These are phyloP conservation scores for Norana najaformis DNA, from an alignment of 2,888 invertebrate species.

Conservation along the genomic window DNA sequence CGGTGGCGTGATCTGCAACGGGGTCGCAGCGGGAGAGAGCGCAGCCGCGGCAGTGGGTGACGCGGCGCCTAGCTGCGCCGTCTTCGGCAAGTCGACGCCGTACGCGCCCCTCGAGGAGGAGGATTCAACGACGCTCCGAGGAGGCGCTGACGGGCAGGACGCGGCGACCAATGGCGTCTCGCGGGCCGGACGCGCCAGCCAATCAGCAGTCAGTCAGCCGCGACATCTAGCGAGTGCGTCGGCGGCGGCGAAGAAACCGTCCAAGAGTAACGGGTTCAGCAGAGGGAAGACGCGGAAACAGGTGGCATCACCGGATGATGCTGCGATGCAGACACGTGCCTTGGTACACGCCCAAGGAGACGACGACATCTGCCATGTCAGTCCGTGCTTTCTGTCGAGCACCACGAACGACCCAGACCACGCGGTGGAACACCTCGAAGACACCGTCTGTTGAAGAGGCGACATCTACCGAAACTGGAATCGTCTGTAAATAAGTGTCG, in stretches of 20 bases:
- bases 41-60: background rate
- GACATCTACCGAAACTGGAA: too few relatives aligned
- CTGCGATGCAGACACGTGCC: slow-evolving; percentile 25
- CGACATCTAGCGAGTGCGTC: background rate
- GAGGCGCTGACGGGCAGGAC: background rate
- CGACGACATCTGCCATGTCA: background rate
- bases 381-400: background rate
- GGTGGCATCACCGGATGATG: background rate
- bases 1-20: background rate
- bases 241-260: background rate
- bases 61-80: background rate
- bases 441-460: background rate
- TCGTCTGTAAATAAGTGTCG: background rate
- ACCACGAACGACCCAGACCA: background rate
- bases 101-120: background rate
- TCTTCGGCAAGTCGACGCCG: background rate
- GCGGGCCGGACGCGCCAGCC: background rate
- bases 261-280: slow-evolving; percentile 15
- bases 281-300: background rate
- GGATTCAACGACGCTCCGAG: background rate
- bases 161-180: slow-evolving; percentile 10
- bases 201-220: background rate
- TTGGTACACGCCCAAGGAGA: slow-evolving; percentile 16
- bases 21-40: background rate
- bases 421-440: background rate